Percentiles rank a stretch among this genome's conserved stretches.
Conservation (phyloP, 2,888 invertebrate species). For the Crossocerus cetratus region DNA sequence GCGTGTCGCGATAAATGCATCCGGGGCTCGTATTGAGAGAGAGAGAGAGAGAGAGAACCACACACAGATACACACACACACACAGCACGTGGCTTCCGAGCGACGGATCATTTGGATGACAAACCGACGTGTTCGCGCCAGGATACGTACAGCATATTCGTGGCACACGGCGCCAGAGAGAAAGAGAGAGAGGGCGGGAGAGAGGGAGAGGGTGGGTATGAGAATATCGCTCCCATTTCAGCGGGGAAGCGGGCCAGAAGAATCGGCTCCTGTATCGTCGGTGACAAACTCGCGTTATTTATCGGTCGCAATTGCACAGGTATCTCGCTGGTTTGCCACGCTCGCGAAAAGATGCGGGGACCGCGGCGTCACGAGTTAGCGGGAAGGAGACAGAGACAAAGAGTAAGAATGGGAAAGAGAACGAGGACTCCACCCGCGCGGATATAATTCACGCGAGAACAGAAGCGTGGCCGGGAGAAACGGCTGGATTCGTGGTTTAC, state of each 20-base stretch:
- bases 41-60: too few species aligned
- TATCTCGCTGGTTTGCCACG: neutral
- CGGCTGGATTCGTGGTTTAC: constrained; percentile 25
- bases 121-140: too few species aligned
- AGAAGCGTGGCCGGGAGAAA: constrained; percentile 21
- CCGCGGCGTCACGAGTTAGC: neutral
- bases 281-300: constrained; percentile 1
- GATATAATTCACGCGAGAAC: neutral
- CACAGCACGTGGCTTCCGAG: too few species aligned
- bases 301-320: neutral
- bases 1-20: too few species aligned
- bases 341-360: neutral
- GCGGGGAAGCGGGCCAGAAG: too few species aligned
- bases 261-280: too few species aligned
- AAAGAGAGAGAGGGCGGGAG: neutral
- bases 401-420: constrained; percentile 6
- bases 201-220: neutral
- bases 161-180: too few species aligned
- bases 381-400: neutral
- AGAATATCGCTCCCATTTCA: neutral
- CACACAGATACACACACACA: too few species aligned
- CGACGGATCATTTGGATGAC: too few species aligned
- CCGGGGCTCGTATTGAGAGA: too few species aligned
- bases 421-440: neutral
- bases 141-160: too few species aligned